phyloP scores from a whole-genome alignment of 53 echinoderm and acorn worm genomes.

The Apostichopus leukothele region DNA sequence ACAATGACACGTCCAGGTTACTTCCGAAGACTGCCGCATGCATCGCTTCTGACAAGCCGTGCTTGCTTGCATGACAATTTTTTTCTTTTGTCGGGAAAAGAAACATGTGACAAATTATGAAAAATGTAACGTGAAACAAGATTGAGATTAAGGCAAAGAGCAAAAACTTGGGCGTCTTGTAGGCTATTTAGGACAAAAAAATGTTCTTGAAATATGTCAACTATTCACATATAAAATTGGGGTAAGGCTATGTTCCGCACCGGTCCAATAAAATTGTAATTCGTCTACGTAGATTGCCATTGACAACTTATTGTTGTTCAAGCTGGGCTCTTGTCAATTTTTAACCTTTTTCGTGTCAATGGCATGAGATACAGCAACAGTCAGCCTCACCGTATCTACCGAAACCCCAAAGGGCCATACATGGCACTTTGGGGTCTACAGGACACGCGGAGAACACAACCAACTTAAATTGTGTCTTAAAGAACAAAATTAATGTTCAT shows the following conservation, averaged over 20 bases:
- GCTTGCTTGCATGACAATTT: background rate
- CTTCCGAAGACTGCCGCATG: constrained; percentile 22
- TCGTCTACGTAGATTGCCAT: background rate
- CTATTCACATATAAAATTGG: constrained; percentile 4
- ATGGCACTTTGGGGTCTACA: no score
- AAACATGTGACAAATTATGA: constrained; percentile 19
- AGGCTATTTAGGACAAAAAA: constrained; percentile 11
- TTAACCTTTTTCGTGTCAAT: background rate
- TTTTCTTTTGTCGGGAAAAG: background rate
- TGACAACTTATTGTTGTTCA: constrained; percentile 16
- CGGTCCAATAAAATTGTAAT: constrained; percentile 7
- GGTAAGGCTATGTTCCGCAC: background rate
- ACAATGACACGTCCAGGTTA: background rate
- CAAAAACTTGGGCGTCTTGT: constrained; percentile 24
- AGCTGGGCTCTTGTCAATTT: constrained; percentile 9
- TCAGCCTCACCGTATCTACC: no score
- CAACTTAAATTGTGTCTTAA: no score
- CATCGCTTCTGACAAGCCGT: constrained; percentile 6
- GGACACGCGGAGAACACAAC: no score
- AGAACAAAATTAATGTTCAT: no score
- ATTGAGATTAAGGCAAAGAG: background rate
- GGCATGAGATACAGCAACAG: background rate
- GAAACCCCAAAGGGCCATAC: no score
- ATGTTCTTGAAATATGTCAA: constrained; percentile 31
- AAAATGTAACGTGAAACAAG: constrained; percentile 1